These are phyloP conservation scores for Ommatoiulus sabulosus DNA, from an alignment of 2,888 invertebrate species.

Conservation along the genomic window DNA sequence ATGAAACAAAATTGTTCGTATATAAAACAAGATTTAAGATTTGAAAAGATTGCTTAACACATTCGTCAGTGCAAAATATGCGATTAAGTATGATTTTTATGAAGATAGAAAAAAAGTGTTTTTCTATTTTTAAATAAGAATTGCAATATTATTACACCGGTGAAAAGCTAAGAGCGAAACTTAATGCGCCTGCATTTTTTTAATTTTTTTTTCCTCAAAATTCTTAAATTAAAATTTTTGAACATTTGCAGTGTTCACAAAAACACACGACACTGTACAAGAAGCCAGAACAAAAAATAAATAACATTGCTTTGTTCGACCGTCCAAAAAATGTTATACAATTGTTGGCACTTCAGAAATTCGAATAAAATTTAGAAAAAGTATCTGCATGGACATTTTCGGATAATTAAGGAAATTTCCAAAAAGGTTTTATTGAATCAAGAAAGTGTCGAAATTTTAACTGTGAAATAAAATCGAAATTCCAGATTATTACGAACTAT, in stretches of 20 bases:
- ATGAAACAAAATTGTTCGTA: slow-evolving; percentile 39
- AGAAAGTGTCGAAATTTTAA: no score
- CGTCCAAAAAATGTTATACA: no score
- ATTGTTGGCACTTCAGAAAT: no score
- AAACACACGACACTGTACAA: slow-evolving; percentile 57
- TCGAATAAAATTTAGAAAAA: no score
- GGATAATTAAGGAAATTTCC: no score
- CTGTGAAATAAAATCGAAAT: no score
- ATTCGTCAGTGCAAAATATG: slow-evolving; percentile 4
- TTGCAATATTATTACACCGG: not conserved
- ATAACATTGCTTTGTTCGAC: slow-evolving; percentile 41
- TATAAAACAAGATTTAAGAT: not conserved
- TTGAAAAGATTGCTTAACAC: not conserved
- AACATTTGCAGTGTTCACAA: slow-evolving; percentile 55
- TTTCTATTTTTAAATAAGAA: not conserved
- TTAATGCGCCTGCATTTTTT: not conserved
- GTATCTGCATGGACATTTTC: no score
- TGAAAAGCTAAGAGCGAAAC: not conserved
- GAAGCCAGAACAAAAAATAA: slow-evolving; percentile 45
- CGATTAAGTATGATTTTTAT: not conserved
- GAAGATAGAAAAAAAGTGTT: not conserved
- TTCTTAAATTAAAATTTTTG: not conserved
- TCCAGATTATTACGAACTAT: no score
- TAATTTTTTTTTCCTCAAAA: not conserved
- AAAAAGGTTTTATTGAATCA: no score